phyloP scores from a whole-genome alignment of 2,797 vertebrate species.

The Pangasius macronema region DNA sequence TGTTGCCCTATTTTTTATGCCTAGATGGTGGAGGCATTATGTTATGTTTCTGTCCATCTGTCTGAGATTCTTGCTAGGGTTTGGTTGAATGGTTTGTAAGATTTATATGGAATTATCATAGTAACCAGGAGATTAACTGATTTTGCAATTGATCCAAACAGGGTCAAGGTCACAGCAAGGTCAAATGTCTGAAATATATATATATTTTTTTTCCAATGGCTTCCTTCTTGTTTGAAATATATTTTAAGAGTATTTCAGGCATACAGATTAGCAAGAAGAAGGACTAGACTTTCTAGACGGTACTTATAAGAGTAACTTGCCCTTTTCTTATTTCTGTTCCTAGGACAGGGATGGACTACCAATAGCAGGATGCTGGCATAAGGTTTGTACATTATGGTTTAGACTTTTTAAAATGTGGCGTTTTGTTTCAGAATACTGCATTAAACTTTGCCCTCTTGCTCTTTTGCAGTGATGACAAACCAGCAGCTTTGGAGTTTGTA shows the following conservation, averaged over 20 bases:
- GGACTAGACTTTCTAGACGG: not conserved
- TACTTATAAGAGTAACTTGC: not conserved
- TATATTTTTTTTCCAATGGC: not conserved
- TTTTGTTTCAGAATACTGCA: conserved; percentile 5
- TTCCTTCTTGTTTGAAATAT: not conserved
- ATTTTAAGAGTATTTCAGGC: not conserved
- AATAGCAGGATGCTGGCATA: conserved; percentile 95
- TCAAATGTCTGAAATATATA: not conserved
- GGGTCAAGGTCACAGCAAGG: not conserved
- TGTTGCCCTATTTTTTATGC: not conserved
- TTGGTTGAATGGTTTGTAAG: not conserved
- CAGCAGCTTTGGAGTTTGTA: conserved; percentile 83
- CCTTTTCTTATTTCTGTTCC: conserved; percentile 55
- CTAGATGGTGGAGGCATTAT: not conserved
- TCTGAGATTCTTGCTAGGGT: not conserved
- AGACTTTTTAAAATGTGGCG: not conserved
- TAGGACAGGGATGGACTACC: conserved; percentile 93
- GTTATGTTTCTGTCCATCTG: not conserved
- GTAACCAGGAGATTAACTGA: not conserved
- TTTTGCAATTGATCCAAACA: not conserved
- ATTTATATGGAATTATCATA: not conserved
- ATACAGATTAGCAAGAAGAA: not conserved
- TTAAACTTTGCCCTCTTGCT: conserved; percentile 61
- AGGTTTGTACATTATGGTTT: conserved; percentile 73
- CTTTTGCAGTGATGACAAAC: conserved; percentile 90